Evolutionary conservation across 2,113 vertebrate species (phyloP).

Genomic region (Cavia aperea): DNA sequence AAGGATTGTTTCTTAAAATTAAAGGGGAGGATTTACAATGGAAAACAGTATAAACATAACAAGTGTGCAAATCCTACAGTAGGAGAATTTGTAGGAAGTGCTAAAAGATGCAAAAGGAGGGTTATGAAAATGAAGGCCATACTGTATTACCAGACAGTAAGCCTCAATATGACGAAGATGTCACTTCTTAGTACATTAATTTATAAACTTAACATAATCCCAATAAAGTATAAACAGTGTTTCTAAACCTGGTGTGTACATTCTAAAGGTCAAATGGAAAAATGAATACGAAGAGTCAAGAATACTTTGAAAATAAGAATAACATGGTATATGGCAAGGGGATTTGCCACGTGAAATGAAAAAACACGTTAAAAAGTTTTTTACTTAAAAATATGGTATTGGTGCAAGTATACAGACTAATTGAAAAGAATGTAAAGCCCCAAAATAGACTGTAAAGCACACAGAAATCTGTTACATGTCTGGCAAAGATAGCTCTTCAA

Average conservation of each 20-base stretch:
- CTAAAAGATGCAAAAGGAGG: slow-evolving; percentile 26
- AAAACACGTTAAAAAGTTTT: not conserved
- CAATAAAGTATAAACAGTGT: not conserved
- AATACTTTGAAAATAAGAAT: slow-evolving; percentile 37
- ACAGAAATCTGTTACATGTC: not conserved
- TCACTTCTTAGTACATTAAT: not conserved
- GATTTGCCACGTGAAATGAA: not conserved
- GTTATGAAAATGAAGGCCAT: not conserved
- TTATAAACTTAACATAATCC: slow-evolving; percentile 27
- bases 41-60: not conserved
- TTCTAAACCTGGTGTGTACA: slow-evolving; percentile 1
- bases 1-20: slow-evolving; percentile 72
- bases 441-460: not conserved
- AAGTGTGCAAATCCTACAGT: not conserved
- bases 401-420: not conserved
- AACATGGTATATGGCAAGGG: not conserved
- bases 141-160: not conserved
- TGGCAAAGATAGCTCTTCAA: slow-evolving; percentile 30
- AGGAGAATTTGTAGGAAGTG: not conserved
- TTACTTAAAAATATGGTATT: not conserved
- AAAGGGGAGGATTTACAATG: not conserved
- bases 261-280: slow-evolving; percentile 18
- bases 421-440: not conserved
- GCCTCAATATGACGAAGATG: not conserved
- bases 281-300: slow-evolving; percentile 10